Evolutionary conservation across 1,140 invertebrate genomes (phyloP).

Genomic region (Mactra quadrangularis): DNA sequence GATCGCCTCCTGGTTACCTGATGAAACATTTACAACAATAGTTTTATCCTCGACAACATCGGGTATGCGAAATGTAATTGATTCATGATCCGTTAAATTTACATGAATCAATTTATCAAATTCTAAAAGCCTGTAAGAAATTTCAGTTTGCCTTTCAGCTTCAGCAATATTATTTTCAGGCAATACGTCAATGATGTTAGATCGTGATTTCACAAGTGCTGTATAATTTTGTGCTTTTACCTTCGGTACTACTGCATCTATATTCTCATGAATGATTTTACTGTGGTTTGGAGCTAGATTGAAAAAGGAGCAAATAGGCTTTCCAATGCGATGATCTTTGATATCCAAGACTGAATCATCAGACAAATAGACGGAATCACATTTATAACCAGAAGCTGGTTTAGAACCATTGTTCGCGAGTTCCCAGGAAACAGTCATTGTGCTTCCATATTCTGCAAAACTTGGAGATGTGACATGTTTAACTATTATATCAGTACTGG

Average conservation of each 20-base stretch:
- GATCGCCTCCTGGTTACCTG: neutral
- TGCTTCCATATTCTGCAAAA: neutral
- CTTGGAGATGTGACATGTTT: neutral
- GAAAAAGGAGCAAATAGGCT: neutral
- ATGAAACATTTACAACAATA: slow-evolving; percentile 7
- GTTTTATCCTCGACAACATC: slow-evolving; percentile 7
- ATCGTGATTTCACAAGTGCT: slow-evolving; percentile 12
- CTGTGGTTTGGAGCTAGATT: neutral
- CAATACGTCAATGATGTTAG: slow-evolving; percentile 23
- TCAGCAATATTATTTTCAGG: slow-evolving; percentile 23
- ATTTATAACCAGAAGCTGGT: slow-evolving; percentile 9
- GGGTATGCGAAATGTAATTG: neutral
- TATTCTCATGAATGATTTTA: neutral
- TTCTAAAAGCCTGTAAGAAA: neutral
- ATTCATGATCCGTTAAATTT: neutral
- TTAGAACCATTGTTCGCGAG: slow-evolving; percentile 21
- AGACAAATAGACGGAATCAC: slow-evolving; percentile 40
- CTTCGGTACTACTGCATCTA: neutral
- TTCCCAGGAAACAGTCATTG: neutral
- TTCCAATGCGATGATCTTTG: neutral
- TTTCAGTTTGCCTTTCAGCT: neutral
- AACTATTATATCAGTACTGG: slow-evolving; percentile 8
- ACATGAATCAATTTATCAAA: neutral
- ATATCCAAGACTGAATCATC: slow-evolving; percentile 19
- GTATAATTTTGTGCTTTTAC: neutral